A percentile compares a stretch with the other conserved stretches of the same genome.
These are phyloP conservation scores for Crotalus tigris DNA, from an alignment of 2,113 vertebrate genomes.

Conservation along the genomic window DNA sequence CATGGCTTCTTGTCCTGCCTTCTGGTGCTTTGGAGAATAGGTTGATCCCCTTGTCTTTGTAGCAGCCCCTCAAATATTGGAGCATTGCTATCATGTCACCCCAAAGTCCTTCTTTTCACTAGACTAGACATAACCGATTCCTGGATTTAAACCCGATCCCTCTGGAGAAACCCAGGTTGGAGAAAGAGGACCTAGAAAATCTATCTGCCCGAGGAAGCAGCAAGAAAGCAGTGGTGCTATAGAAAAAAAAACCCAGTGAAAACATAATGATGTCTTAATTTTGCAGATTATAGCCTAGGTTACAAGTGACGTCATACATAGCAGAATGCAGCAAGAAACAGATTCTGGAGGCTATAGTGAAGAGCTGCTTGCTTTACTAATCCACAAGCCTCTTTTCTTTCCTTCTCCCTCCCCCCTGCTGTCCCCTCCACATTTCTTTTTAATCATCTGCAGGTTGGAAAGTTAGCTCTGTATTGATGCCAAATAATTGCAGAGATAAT, in stretches of 20 bases:
- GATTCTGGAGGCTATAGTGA: neutral
- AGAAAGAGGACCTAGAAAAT: neutral
- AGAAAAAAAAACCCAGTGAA: neutral
- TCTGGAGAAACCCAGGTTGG: neutral
- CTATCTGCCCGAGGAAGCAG: neutral
- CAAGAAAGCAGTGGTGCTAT: neutral
- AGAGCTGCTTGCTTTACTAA: neutral
- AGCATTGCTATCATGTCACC: neutral
- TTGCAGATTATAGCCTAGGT: slow-evolving; percentile 7
- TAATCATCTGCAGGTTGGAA: neutral
- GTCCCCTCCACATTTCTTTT: neutral
- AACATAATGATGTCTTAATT: neutral
- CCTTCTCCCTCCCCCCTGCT: neutral
- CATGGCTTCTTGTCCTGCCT: neutral
- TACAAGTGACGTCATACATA: neutral
- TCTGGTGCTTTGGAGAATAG: neutral
- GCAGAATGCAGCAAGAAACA: neutral
- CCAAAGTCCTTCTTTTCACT: neutral
- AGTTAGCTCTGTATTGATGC: neutral
- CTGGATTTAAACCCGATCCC: neutral
- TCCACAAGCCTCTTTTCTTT: neutral
- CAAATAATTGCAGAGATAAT: slow-evolving; percentile 2
- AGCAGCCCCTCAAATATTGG: neutral
- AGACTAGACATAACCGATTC: neutral
- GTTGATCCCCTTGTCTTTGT: neutral